These are phyloP conservation scores for Drosophila lacteicornis DNA, from an alignment of 1,140 invertebrate genomes.

Conservation along the genomic window DNA sequence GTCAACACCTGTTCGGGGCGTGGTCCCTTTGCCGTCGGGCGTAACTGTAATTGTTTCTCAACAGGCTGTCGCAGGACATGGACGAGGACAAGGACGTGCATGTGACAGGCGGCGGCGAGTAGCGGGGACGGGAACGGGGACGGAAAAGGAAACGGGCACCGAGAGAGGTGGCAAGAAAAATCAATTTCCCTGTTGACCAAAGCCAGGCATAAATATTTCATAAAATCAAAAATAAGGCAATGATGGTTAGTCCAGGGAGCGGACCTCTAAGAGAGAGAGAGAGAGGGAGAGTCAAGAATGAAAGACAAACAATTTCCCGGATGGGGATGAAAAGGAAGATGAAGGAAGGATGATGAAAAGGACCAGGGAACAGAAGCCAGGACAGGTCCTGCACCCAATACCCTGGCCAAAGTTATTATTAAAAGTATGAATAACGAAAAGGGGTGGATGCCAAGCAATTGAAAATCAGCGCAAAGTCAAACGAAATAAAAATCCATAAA, in stretches of 20 bases:
- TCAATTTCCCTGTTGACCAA: slow-evolving; percentile 81
- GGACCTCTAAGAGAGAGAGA: slow-evolving; percentile 10
- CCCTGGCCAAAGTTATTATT: slow-evolving; percentile 61
- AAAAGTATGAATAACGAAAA: slow-evolving; percentile 38
- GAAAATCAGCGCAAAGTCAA: slow-evolving; percentile 80
- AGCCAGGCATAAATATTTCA: slow-evolving; percentile 71
- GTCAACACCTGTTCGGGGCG: slow-evolving; percentile 46
- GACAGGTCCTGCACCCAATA: slow-evolving; percentile 24
- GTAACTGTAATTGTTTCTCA: slow-evolving; percentile 49
- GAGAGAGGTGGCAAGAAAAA: slow-evolving; percentile 49
- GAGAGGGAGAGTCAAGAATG: slow-evolving; percentile 26
- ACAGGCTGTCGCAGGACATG: slow-evolving; percentile 40
- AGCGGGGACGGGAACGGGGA: background rate
- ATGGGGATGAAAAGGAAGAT: slow-evolving; percentile 15
- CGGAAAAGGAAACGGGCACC: background rate
- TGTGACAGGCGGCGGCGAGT: slow-evolving; percentile 29
- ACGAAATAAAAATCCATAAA: slow-evolving; percentile 82
- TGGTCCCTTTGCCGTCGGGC: slow-evolving; percentile 16
- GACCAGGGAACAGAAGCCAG: background rate
- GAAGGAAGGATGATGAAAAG: too few species aligned
- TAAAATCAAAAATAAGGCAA: slow-evolving; percentile 51
- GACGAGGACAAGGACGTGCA: background rate
- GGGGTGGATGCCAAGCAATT: slow-evolving; percentile 45
- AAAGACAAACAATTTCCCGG: slow-evolving; percentile 65
- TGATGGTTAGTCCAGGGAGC: background rate